These are phyloP conservation scores for Choristoneura fumiferana DNA, from an alignment of 1,140 invertebrate genomes.

Conservation along the genomic window DNA sequence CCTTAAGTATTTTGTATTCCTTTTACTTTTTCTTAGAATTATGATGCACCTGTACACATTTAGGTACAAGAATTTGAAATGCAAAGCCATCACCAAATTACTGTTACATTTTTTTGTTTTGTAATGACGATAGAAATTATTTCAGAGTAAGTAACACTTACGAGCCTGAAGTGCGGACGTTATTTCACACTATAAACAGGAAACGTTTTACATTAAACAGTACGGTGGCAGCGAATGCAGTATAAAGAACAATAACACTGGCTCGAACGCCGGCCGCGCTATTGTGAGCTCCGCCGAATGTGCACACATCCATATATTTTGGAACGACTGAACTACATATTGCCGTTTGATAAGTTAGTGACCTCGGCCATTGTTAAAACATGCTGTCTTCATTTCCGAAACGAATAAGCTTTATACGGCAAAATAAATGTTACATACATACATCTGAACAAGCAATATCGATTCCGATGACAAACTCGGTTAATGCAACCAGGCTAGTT, in stretches of 20 bases:
- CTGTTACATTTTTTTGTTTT: too few relatives aligned
- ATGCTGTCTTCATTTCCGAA: conserved; percentile 6
- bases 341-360: conserved; percentile 19
- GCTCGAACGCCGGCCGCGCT: conserved; percentile 30
- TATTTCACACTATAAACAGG: conserved; percentile 18
- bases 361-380: conserved; percentile 26
- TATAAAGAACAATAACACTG: conserved; percentile 55
- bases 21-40: background rate
- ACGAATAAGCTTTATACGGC: background rate
- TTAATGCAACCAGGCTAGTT: too few relatives aligned
- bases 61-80: too few relatives aligned
- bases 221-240: conserved; percentile 37
- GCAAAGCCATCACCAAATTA: too few relatives aligned
- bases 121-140: too few relatives aligned
- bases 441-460: background rate
- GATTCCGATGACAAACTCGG: background rate
- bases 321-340: conserved; percentile 26
- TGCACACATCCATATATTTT: conserved; percentile 45
- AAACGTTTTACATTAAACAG: conserved; percentile 40
- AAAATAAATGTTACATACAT: background rate
- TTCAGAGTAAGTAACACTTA: background rate
- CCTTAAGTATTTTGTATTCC: background rate
- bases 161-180: conserved; percentile 4
- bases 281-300: conserved; percentile 32
- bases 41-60: too few relatives aligned